These are phyloP conservation scores for Anas bernieri DNA, from an alignment of 2,797 vertebrate genomes.

Conservation along the genomic window DNA sequence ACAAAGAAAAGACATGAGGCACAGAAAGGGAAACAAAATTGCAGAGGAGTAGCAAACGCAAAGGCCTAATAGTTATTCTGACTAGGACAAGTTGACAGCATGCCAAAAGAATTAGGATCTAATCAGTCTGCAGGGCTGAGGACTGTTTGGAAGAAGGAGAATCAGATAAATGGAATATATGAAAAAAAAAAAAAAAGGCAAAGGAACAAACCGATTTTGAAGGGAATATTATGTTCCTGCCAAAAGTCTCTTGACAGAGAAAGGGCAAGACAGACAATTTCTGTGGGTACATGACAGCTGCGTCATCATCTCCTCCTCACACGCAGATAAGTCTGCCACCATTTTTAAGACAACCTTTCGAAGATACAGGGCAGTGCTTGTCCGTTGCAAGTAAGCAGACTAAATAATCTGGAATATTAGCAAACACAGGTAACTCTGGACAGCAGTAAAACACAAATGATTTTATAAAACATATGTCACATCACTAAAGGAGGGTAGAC, in stretches of 20 bases:
- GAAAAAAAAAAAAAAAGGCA: constrained; percentile 14
- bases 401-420: neutral
- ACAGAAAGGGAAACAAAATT: constrained; percentile 73
- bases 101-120: constrained; percentile 77
- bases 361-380: neutral
- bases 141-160: constrained; percentile 48
- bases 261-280: constrained; percentile 68
- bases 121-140: constrained; percentile 67
- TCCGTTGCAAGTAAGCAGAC: neutral
- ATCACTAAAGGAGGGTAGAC: neutral
- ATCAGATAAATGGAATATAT: constrained; percentile 68
- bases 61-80: constrained; percentile 71
- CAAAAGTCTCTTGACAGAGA: constrained; percentile 74
- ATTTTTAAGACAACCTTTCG: constrained; percentile 17
- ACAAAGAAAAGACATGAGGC: constrained; percentile 64
- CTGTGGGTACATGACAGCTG: constrained; percentile 7
- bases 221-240: constrained; percentile 75
- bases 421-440: neutral
- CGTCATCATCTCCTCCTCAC: constrained; percentile 58
- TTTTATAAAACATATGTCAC: neutral
- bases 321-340: neutral
- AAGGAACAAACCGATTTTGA: constrained; percentile 74
- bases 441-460: neutral
- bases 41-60: constrained; percentile 65
- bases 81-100: constrained; percentile 69